A percentile compares a stretch with the other conserved stretches of the same genome.
phyloP scores from a whole-genome alignment of 2,113 vertebrate species.

The Mirounga angustirostris region DNA sequence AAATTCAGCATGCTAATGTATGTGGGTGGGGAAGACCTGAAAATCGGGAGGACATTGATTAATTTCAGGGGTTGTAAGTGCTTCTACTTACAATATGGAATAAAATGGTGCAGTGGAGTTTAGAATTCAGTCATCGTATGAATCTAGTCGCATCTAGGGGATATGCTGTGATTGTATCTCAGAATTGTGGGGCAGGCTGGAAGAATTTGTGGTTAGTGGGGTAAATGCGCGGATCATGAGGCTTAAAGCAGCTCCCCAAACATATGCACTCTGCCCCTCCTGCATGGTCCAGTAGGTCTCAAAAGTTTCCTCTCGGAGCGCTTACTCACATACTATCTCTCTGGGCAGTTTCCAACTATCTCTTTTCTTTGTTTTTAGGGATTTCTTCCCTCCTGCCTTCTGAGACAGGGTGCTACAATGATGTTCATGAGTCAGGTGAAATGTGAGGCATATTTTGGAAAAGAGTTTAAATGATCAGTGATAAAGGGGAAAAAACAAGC shows the following conservation, averaged over 20 bases:
- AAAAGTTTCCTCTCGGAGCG: conserved; percentile 58
- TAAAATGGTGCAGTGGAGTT: neutral
- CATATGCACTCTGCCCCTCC: conserved; percentile 53
- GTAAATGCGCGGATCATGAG: conserved; percentile 59
- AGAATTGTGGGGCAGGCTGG: neutral
- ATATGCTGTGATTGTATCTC: conserved; percentile 22
- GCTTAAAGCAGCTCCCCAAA: conserved; percentile 58
- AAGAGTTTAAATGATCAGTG: conserved; percentile 36
- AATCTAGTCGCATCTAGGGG: neutral
- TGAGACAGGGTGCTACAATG: neutral
- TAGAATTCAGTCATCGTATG: conserved; percentile 39
- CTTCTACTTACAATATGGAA: conserved; percentile 15
- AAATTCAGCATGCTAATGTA: conserved; percentile 43
- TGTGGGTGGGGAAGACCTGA: conserved; percentile 34
- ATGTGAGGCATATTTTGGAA: neutral
- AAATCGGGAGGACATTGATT: neutral
- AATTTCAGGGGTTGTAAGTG: conserved; percentile 21
- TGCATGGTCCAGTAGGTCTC: conserved; percentile 48
- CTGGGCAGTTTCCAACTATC: neutral
- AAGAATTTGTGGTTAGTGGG: conserved; percentile 58
- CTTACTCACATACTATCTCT: neutral
- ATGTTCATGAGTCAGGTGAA: conserved; percentile 9
- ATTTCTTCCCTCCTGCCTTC: conserved; percentile 65
- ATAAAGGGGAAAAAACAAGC: conserved; percentile 11
- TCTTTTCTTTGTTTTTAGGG: conserved; percentile 16